Evolutionary conservation across 2,888 invertebrate genomes (phyloP).

Genomic region (Euclidia mi): DNA sequence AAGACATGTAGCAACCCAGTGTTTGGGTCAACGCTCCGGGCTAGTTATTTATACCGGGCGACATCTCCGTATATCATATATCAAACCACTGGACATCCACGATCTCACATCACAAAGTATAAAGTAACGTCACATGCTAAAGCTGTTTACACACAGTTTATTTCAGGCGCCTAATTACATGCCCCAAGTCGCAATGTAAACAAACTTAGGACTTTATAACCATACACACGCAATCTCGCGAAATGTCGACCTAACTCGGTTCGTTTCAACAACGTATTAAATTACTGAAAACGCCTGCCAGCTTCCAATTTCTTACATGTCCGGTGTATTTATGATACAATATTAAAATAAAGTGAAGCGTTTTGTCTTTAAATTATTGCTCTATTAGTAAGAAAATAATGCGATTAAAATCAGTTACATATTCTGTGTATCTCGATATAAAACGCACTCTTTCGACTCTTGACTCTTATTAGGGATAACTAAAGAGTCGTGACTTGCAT

Average conservation of each 20-base stretch:
- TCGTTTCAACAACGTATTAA: too few relatives aligned
- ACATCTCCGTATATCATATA: conserved; percentile 71
- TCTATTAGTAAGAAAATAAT: too few relatives aligned
- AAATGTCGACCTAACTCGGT: conserved; percentile 18
- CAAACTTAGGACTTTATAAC: conserved; percentile 24
- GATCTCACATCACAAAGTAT: conserved; percentile 69
- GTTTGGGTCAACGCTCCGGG: conserved; percentile 67
- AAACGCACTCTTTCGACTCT: conserved; percentile 14
- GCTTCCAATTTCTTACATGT: too few relatives aligned
- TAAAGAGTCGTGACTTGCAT: conserved; percentile 45
- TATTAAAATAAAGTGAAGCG: too few relatives aligned
- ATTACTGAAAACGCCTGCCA: too few relatives aligned
- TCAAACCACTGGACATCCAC: conserved; percentile 70
- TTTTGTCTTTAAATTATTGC: too few relatives aligned
- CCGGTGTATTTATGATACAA: too few relatives aligned
- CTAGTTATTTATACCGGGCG: conserved; percentile 69
- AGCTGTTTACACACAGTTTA: conserved; percentile 58
- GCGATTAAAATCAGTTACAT: too few relatives aligned
- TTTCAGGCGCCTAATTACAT: conserved; percentile 41
- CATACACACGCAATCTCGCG: conserved; percentile 8
- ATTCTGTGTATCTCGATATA: background rate
- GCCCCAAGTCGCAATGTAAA: conserved; percentile 21
- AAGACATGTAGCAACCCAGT: conserved; percentile 59
- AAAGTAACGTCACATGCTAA: conserved; percentile 62
- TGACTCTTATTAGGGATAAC: conserved; percentile 30